Percentiles rank a stretch among this genome's conserved stretches.
phyloP scores from a whole-genome alignment of 2,113 vertebrate species.

The Petroica traversi region DNA sequence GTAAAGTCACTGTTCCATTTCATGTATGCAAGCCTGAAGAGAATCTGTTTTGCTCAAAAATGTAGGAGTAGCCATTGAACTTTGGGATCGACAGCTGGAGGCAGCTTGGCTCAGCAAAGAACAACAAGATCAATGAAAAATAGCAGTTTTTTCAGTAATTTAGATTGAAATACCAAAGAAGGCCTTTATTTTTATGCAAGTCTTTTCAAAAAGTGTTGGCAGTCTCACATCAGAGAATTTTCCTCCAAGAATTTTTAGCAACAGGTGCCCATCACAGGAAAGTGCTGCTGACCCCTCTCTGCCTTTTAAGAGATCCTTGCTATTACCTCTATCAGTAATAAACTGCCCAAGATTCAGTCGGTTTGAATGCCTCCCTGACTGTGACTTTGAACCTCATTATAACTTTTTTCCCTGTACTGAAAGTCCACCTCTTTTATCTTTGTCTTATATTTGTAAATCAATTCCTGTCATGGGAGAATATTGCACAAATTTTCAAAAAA shows the following conservation, averaged over 20 bases:
- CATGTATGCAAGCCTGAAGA: background rate
- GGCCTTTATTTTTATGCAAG: background rate
- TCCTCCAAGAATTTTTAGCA: background rate
- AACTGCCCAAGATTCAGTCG: background rate
- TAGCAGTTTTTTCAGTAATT: constrained; percentile 2
- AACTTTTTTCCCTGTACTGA: background rate
- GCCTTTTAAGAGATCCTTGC: background rate
- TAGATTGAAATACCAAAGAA: background rate
- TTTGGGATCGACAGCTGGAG: background rate
- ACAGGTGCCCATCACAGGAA: background rate
- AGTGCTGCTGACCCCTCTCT: background rate
- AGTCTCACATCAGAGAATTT: background rate
- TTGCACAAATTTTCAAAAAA: background rate
- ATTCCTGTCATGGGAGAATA: background rate
- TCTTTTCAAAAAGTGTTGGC: background rate
- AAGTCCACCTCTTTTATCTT: constrained; percentile 18
- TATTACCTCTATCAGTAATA: background rate
- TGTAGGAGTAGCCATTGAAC: background rate
- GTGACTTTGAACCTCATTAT: background rate
- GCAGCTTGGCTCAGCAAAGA: background rate
- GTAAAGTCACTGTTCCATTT: background rate
- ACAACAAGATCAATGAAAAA: background rate
- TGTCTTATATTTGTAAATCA: constrained; percentile 27
- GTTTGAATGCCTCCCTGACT: background rate
- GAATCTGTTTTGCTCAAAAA: background rate